These are phyloP conservation scores for Chaunax sp. DNA, from an alignment of 2,797 vertebrate genomes.

Conservation along the genomic window DNA sequence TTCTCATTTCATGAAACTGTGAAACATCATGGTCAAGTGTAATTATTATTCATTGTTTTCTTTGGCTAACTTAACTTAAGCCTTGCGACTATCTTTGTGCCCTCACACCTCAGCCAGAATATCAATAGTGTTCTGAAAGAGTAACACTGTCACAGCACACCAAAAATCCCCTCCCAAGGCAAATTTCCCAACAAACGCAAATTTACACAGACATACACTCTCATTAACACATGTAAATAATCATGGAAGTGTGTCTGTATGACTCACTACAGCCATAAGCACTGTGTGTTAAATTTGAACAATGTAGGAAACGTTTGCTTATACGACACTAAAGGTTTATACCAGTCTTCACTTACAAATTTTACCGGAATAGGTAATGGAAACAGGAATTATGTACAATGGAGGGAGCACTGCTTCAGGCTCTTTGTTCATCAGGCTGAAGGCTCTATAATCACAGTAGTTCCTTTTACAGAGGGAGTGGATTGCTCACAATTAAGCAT, in stretches of 20 bases:
- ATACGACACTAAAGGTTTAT: background rate
- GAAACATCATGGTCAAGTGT: background rate
- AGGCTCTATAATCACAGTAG: slow-evolving; percentile 30
- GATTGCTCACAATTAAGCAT: slow-evolving; percentile 50
- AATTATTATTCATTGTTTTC: too few species aligned
- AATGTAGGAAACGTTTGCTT: background rate
- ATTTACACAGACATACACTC: slow-evolving; percentile 15
- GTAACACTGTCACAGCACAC: background rate
- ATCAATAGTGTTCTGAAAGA: too few species aligned
- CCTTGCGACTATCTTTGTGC: too few species aligned
- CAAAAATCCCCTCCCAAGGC: slow-evolving; percentile 10
- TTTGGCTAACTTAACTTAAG: too few species aligned
- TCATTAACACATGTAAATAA: slow-evolving; percentile 10
- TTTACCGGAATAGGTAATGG: background rate
- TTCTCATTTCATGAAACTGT: background rate
- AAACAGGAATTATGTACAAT: background rate
- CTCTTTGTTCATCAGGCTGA: slow-evolving; percentile 1
- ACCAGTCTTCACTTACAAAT: background rate
- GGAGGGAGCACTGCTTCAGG: background rate
- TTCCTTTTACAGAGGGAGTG: background rate
- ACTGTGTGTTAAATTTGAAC: background rate
- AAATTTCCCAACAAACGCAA: slow-evolving; percentile 36
- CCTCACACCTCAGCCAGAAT: background rate
- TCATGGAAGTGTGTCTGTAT: slow-evolving; percentile 13
- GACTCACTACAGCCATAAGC: slow-evolving; percentile 19